phyloP scores from a whole-genome alignment of 2,888 invertebrate species.

The Aplocera efformata region DNA sequence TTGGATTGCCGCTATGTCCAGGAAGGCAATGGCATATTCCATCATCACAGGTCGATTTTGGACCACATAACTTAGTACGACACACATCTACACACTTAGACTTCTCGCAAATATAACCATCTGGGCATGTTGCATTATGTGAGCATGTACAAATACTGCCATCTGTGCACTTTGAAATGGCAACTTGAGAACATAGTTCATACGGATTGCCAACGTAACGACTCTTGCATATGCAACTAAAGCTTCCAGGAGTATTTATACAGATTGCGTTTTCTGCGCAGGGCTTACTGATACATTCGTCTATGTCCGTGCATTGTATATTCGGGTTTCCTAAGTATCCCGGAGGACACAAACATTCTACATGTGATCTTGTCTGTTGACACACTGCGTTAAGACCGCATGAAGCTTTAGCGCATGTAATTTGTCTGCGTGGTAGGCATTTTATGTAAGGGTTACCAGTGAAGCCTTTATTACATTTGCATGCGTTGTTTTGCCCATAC shows the following conservation, averaged over 20 bases:
- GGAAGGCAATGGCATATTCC: slow-evolving; percentile 90
- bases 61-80: slow-evolving; percentile 87
- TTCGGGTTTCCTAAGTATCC: slow-evolving; percentile 94
- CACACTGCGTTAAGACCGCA: slow-evolving; percentile 92
- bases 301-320: slow-evolving; percentile 90
- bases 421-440: slow-evolving; percentile 86
- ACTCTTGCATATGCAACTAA: slow-evolving; percentile 93
- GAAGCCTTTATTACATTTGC: slow-evolving; percentile 91
- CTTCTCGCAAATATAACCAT: slow-evolving; percentile 86
- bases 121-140: slow-evolving; percentile 86
- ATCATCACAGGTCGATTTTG: slow-evolving; percentile 88
- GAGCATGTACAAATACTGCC: slow-evolving; percentile 86
- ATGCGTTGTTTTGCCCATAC: slow-evolving; percentile 87
- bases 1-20: slow-evolving; percentile 88
- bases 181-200: slow-evolving; percentile 86
- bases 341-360: slow-evolving; percentile 90
- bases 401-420: slow-evolving; percentile 84
- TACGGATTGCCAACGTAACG: slow-evolving; percentile 94
- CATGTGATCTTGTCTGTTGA: slow-evolving; percentile 85
- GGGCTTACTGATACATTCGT: slow-evolving; percentile 89
- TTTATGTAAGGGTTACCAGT: slow-evolving; percentile 93
- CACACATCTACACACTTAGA: slow-evolving; percentile 90
- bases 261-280: slow-evolving; percentile 93
- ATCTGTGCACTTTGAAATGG: slow-evolving; percentile 85
- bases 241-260: slow-evolving; percentile 93